These are phyloP conservation scores for Marmota monax DNA, from an alignment of 2,113 vertebrate genomes.

Conservation along the genomic window DNA sequence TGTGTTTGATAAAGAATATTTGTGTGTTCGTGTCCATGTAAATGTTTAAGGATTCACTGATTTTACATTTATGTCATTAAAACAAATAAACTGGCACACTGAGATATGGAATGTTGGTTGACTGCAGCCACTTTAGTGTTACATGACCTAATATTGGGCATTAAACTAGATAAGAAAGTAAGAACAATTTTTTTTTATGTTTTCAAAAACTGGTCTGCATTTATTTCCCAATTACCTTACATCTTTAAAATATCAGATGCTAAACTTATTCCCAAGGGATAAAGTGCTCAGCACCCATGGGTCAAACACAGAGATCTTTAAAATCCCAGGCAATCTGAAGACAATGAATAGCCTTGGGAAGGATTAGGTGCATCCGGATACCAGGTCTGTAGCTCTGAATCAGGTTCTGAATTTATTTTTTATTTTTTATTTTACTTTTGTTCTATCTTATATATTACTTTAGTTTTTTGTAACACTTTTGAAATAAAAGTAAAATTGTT, in stretches of 20 bases:
- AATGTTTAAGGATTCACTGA: neutral
- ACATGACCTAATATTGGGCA: neutral
- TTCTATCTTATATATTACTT: neutral
- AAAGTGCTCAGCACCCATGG: neutral
- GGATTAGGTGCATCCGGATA: neutral
- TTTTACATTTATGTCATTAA: neutral
- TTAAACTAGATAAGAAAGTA: neutral
- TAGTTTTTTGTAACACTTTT: neutral
- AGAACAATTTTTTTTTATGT: too few relatives aligned
- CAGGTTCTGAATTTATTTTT: neutral
- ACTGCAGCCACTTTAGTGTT: neutral
- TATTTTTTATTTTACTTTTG: too few relatives aligned
- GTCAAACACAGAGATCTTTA: neutral
- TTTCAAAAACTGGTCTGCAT: neutral
- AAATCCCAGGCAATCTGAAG: neutral
- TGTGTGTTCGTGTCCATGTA: neutral
- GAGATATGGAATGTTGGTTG: neutral
- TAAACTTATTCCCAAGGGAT: neutral
- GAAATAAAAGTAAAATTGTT: neutral
- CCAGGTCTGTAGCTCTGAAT: too few relatives aligned
- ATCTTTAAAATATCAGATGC: neutral
- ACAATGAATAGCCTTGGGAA: accelerated
- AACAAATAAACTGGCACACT: neutral
- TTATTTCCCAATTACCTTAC: neutral
- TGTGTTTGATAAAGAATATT: neutral